Evolutionary conservation across 1,140 invertebrate species (phyloP).

Genomic region (Planococcus citri): DNA sequence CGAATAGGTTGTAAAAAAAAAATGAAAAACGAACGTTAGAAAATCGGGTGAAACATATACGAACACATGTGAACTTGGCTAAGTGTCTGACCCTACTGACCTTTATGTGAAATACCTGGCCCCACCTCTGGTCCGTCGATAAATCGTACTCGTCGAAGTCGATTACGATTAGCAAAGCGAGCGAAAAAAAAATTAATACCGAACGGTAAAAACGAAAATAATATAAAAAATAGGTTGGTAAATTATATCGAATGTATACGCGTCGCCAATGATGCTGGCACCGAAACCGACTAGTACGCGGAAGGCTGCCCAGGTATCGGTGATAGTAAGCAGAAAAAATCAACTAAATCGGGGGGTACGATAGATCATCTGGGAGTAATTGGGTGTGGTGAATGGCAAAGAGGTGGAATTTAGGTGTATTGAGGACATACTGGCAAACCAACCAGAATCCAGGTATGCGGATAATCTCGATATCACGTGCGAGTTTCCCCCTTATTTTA

Average conservation of each 20-base stretch:
- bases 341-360: background rate
- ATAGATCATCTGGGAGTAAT: background rate
- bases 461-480: background rate
- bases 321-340: background rate
- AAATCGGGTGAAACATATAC: conserved; percentile 15
- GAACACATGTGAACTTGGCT: conserved; percentile 9
- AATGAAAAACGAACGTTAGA: background rate
- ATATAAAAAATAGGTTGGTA: background rate
- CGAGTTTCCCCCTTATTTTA: conserved; percentile 12
- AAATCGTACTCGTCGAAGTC: background rate
- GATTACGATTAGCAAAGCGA: background rate
- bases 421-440: background rate
- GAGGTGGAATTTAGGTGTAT: conserved; percentile 9
- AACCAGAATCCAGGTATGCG: background rate
- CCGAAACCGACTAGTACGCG: conserved; percentile 8
- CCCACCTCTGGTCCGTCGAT: background rate
- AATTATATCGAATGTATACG: conserved; percentile 14
- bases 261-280: conserved; percentile 8
- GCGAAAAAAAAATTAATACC: background rate
- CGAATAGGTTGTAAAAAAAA: no score
- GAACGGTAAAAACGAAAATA: background rate
- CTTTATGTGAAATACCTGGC: conserved; percentile 6
- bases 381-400: background rate
- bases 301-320: background rate
- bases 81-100: conserved; percentile 14